Evolutionary conservation across 2,888 invertebrate genomes (phyloP), one percentile per base, ranked within the genome.

Genomic region (Athripsodes cinereus): DNA sequence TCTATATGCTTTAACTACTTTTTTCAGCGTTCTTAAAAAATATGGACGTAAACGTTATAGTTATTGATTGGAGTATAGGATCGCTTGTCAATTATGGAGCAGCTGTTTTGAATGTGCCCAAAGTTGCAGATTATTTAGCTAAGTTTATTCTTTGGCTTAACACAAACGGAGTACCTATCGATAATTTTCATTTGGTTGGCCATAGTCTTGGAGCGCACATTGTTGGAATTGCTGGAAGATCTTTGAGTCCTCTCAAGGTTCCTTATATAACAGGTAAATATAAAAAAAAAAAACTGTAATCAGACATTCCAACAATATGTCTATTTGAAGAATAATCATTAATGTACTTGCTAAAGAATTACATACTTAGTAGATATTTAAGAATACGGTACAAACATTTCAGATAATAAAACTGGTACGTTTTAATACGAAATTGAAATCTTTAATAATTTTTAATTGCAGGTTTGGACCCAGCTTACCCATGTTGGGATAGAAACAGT

Each of bases 381-480:
- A n/a, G n/a, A n/a, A n/a, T 26, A 10, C 10, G 3, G n/a, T n/a
- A n/a, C n/a, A n/a, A n/a, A n/a, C n/a, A n/a, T n/a, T n/a, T n/a
- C n/a, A n/a, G n/a, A n/a, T n/a, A n/a, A n/a, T n/a, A n/a, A n/a
- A n/a, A n/a, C n/a, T n/a, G n/a, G n/a, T n/a, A n/a, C n/a, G n/a
- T n/a, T n/a, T n/a, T n/a, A n/a, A n/a, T n/a, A n/a, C n/a, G n/a
- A n/a, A n/a, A n/a, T n/a, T n/a, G n/a, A n/a, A n/a, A n/a, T n/a
- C n/a, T n/a, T n/a, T n/a, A n/a, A n/a, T n/a, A n/a, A 40, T 40
- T 40, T 49, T 50, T 51, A 2, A 46, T 55, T 58, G 22, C 18
- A 58, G 58, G 26, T 20, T 35, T 62, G 11, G 62, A 62, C 47
- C 62, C 62, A 10, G 62, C 60, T 10, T 35, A 26, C 47, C 62